These are phyloP conservation scores for Pachypanchax playfairii DNA, from an alignment of 2,113 vertebrate species.

Conservation along the genomic window DNA sequence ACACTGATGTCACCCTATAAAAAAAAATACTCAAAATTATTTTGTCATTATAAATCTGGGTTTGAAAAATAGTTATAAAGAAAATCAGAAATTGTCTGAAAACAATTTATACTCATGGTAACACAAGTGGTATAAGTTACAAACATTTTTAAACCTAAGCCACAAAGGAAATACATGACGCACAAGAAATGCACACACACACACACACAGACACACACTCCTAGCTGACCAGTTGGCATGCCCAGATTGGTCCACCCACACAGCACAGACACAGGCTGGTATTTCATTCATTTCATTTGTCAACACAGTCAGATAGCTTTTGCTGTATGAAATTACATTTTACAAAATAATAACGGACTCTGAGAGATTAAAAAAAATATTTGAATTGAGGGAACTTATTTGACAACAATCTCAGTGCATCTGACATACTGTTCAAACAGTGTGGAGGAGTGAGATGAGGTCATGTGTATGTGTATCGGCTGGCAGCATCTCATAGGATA, in stretches of 20 bases:
- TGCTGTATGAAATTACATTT: constrained; percentile 17
- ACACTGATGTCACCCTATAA: no score
- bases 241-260: constrained; percentile 71
- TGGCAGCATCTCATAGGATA: no score
- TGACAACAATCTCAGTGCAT: not conserved
- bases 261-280: constrained; percentile 39
- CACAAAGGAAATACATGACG: not conserved
- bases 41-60: no score
- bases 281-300: constrained; percentile 65
- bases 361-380: not conserved
- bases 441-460: constrained; percentile 10
- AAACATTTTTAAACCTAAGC: not conserved
- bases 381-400: no score
- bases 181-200: not conserved
- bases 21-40: no score
- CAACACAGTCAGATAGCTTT: constrained; percentile 22
- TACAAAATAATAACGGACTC: not conserved
- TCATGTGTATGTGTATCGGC: not conserved
- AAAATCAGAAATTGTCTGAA: not conserved
- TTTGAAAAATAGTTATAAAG: no score
- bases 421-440: not conserved
- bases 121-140: not conserved
- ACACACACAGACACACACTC: constrained; percentile 2
- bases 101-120: not conserved
- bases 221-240: constrained; percentile 56